phyloP scores from a whole-genome alignment of 2,888 invertebrate genomes.

The Orthonychiurus folsomi region DNA sequence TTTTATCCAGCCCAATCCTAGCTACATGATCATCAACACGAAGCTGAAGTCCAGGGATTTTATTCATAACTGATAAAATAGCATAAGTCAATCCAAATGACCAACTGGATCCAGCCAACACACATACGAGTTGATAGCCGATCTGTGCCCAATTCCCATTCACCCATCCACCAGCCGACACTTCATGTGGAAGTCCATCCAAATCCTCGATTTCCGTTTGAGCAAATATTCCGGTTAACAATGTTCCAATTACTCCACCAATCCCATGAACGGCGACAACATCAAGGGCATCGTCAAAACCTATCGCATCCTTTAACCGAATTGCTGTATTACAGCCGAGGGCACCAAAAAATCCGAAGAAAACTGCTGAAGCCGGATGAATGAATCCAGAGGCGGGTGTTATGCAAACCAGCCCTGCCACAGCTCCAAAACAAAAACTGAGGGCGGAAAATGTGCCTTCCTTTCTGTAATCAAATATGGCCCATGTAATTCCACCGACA shows the following conservation, averaged over 20 bases:
- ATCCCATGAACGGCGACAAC: slow-evolving; percentile 30
- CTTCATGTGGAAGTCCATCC: slow-evolving; percentile 16
- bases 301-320: slow-evolving; percentile 23
- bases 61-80: slow-evolving; percentile 22
- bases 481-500: slow-evolving; percentile 32
- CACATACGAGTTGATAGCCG: slow-evolving; percentile 19
- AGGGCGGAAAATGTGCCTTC: slow-evolving; percentile 28
- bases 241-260: slow-evolving; percentile 31
- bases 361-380: slow-evolving; percentile 21
- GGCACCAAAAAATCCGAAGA: slow-evolving; percentile 27
- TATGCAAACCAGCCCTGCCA: slow-evolving; percentile 20
- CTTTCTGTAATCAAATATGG: slow-evolving; percentile 24
- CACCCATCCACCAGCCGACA: slow-evolving; percentile 20
- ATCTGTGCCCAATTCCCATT: slow-evolving; percentile 30
- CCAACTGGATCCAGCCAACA: slow-evolving; percentile 18
- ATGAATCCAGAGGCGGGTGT: slow-evolving; percentile 25
- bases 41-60: slow-evolving; percentile 21
- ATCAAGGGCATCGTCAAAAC: slow-evolving; percentile 31
- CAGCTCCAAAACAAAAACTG: slow-evolving; percentile 32
- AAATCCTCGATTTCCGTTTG: slow-evolving; percentile 18
- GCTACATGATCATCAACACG: slow-evolving; percentile 18
- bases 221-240: slow-evolving; percentile 33
- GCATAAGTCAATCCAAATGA: slow-evolving; percentile 17
- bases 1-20: slow-evolving; percentile 19
- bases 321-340: slow-evolving; percentile 26